These are phyloP conservation scores for Macrosiphum euphorbiae DNA, from an alignment of 2,888 invertebrate species.

Conservation along the genomic window DNA sequence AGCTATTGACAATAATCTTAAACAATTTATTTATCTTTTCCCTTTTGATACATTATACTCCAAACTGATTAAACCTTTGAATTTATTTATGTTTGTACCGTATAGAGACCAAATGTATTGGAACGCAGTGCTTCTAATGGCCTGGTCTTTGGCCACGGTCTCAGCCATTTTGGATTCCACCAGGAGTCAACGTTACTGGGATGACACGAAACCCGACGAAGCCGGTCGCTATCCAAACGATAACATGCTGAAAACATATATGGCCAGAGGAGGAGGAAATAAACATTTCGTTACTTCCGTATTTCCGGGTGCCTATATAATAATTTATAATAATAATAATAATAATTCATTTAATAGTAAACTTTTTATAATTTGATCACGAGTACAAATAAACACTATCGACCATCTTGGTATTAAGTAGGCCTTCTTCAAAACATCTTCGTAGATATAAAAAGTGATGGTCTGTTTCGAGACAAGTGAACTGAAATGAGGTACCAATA, in stretches of 20 bases:
- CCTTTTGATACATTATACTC: neutral
- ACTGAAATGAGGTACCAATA: neutral
- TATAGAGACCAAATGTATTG: constrained; percentile 45
- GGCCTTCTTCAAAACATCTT: neutral
- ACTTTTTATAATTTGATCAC: neutral
- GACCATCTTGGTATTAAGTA: neutral
- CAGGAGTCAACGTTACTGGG: constrained; percentile 43
- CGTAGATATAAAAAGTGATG: neutral
- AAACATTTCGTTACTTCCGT: constrained; percentile 56
- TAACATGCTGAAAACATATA: constrained; percentile 20
- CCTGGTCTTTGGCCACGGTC: constrained; percentile 58
- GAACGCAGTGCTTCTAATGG: constrained; percentile 55
- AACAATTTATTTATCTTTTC: neutral
- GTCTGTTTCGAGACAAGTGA: neutral
- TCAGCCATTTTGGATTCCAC: constrained; percentile 45
- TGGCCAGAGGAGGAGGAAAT: constrained; percentile 35
- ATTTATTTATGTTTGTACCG: neutral
- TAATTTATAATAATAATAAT: no score
- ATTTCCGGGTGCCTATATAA: constrained; percentile 38
- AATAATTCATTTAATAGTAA: neutral
- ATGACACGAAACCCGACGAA: constrained; percentile 27
- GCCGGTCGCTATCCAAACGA: neutral
- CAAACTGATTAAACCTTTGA: neutral
- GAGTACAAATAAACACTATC: neutral
- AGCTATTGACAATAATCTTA: neutral